Conservation (phyloP, 2,888 invertebrate species). For the Drosophila gaucha region DNA sequence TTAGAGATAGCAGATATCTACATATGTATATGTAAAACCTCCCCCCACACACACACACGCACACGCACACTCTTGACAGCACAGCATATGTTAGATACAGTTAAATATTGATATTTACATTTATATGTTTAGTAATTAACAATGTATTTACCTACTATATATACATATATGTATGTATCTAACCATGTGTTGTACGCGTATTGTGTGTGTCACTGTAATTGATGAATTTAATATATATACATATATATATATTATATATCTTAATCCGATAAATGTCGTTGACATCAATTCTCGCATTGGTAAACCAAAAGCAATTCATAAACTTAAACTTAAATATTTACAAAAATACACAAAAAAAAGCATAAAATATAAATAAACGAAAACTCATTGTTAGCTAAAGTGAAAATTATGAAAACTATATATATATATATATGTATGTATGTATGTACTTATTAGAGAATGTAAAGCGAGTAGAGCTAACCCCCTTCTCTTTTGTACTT, state of each 20-base stretch:
- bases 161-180: conserved; percentile 29
- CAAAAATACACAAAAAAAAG: conserved; percentile 16
- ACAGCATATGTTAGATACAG: no score
- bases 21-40: conserved; percentile 15
- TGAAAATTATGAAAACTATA: background rate
- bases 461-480: no score
- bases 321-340: conserved; percentile 17
- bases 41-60: conserved; percentile 5
- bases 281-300: conserved; percentile 49
- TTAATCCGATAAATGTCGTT: conserved; percentile 11
- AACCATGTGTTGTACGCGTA: conserved; percentile 54
- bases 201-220: conserved; percentile 60
- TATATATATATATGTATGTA: conserved; percentile 3
- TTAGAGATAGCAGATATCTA: conserved; percentile 1
- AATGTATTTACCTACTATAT: conserved; percentile 17
- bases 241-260: background rate
- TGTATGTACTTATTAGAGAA: background rate
- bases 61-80: background rate
- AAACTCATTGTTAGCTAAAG: no score
- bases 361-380: background rate
- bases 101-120: conserved; percentile 2
- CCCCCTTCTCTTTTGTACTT: background rate
- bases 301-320: conserved; percentile 51
- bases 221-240: conserved; percentile 47
- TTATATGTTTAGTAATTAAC: conserved; percentile 15